Conservation (phyloP, 2,113 vertebrate species). For the Marmota flaviventris region DNA sequence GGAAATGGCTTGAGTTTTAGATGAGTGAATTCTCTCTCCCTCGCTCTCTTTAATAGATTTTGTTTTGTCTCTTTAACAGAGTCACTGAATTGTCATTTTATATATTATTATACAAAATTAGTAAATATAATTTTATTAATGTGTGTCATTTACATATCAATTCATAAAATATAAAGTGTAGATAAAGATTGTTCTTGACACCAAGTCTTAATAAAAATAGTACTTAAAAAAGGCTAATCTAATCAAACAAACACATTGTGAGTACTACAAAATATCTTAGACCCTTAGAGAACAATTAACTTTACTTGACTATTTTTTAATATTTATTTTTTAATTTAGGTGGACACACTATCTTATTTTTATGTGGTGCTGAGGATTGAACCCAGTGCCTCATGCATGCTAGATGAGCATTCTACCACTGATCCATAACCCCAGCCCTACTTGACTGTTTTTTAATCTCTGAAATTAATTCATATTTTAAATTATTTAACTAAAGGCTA, state of each 20-base stretch:
- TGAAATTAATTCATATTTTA: neutral
- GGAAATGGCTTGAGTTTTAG: neutral
- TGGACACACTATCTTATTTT: too few relatives aligned
- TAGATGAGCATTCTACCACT: too few relatives aligned
- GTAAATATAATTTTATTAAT: neutral
- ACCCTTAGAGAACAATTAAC: neutral
- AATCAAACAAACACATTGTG: slow-evolving; percentile 13
- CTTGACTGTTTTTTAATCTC: neutral
- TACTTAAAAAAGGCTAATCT: neutral
- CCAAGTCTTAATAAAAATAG: slow-evolving; percentile 21
- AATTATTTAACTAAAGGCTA: neutral
- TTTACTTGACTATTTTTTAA: neutral
- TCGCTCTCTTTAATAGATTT: too few relatives aligned
- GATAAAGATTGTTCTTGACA: neutral
- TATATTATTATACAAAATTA: neutral
- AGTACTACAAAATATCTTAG: slow-evolving; percentile 30
- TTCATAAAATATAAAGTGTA: slow-evolving; percentile 23
- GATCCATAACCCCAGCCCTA: too few relatives aligned
- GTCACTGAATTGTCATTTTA: neutral
- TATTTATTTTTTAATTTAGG: too few relatives aligned
- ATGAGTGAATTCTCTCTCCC: neutral
- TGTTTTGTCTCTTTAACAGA: too few relatives aligned
- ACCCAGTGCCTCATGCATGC: too few relatives aligned
- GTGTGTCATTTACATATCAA: neutral
- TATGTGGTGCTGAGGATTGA: too few relatives aligned